Percentiles rank a stretch among this genome's conserved stretches.
Evolutionary conservation across 2,113 vertebrate genomes (phyloP).

Genomic region (Myocastor coypus): DNA sequence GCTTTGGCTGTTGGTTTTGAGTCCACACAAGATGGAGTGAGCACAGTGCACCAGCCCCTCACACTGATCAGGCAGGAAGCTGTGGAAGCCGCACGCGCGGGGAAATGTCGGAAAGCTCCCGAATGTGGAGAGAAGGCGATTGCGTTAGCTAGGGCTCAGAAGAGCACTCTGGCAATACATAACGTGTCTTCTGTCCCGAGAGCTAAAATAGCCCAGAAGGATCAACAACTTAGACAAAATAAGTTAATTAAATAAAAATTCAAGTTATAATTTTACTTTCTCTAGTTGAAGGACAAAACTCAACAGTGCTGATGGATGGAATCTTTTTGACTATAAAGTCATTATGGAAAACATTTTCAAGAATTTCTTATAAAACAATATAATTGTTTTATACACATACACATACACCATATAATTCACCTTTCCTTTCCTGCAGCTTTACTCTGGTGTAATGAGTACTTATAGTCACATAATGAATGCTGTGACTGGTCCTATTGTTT

Average conservation of each 20-base stretch:
- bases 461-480: background rate
- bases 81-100: background rate
- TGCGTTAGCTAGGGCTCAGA: background rate
- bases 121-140: background rate
- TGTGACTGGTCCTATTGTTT: background rate
- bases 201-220: background rate
- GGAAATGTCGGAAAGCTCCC: background rate
- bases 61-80: background rate
- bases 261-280: background rate
- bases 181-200: background rate
- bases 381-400: too few species aligned
- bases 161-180: background rate
- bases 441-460: background rate
- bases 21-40: background rate
- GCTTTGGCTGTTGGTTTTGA: constrained; percentile 18
- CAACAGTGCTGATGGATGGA: background rate
- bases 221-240: background rate
- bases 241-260: background rate
- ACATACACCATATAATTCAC: background rate
- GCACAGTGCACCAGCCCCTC: background rate
- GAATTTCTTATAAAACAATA: constrained; percentile 1
- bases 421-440: background rate
- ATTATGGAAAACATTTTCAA: background rate
- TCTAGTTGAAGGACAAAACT: background rate
- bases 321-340: background rate